Base-by-base conservation (phyloP, 2,888 invertebrate genomes). In the Plagodis pulveraria region DNA sequence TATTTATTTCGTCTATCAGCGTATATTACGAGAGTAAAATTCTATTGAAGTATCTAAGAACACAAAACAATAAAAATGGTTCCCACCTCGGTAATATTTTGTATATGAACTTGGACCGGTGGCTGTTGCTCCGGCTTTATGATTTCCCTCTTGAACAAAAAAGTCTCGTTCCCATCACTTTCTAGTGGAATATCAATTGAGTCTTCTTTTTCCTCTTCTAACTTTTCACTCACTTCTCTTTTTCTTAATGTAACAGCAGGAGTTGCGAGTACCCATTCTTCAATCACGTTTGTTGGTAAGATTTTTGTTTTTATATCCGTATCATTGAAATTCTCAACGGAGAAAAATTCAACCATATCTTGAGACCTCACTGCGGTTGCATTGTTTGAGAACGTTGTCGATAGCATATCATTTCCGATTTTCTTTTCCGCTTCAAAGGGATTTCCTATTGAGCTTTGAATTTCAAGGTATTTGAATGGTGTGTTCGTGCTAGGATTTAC, bases 71-170 rank as follows among this genome's bases (percentile, higher is more conserved):
- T 50, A 9, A 6, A 9, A 48, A 38, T 5, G 38, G 5, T 51
- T 47, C 58, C 77, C 78, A 89, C 92, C 85, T 93, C 92, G n/a
- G 91, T 90, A 59, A 95, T 93, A 73, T 95, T 95, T 76, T 96
- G 95, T 70, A 96, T 95, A 71, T 95, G 93, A 56, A 96, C 95
- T 73, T 94, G 93, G 6, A 96, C 95, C 0, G 94, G 94, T 32
- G 92, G 92, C 53, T 92, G 92, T 62, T 91, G 91, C 34, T 93
- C 92, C 0, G 92, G 90, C 44, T 86, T 91, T 56, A 92, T 81
- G 45, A 92, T 91, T 72, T 92, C 92, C 38, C 92, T 84, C 60
- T 92, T 92, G 56, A 83, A 91, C 43, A 91, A 52, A 5, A 82
- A 50, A 0, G 89, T 91, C 45, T 86, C 89, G 74, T 91, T 90